Evolutionary conservation across 1,140 invertebrate species (phyloP).

Genomic region (Telenomus remus): DNA sequence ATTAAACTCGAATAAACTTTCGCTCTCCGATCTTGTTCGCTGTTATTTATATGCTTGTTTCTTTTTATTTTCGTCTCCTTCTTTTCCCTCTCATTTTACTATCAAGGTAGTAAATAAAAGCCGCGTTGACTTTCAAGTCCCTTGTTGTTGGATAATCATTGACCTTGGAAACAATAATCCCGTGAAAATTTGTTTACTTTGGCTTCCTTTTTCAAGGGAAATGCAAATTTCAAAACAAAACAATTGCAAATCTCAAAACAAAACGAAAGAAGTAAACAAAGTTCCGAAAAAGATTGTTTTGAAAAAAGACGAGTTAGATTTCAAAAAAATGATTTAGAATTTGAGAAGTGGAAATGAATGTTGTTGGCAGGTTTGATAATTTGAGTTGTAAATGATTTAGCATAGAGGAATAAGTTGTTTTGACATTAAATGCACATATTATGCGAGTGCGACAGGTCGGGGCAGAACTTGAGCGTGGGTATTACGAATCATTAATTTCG

Average conservation of each 20-base stretch:
- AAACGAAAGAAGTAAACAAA: neutral
- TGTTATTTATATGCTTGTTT: neutral
- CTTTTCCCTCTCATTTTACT: neutral
- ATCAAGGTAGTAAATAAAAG: constrained; percentile 3
- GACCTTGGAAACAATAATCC: constrained; percentile 48
- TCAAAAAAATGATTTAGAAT: too few relatives aligned
- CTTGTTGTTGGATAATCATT: constrained; percentile 46
- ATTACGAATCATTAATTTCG: too few relatives aligned
- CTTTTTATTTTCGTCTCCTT: neutral
- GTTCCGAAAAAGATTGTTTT: too few relatives aligned
- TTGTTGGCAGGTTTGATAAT: too few relatives aligned
- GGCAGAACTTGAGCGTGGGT: too few relatives aligned
- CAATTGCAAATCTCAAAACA: constrained; percentile 8
- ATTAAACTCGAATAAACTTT: neutral
- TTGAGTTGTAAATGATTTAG: too few relatives aligned
- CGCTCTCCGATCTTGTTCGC: neutral
- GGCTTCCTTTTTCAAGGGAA: constrained; percentile 5
- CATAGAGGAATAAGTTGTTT: too few relatives aligned
- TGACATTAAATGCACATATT: too few relatives aligned
- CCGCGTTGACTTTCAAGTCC: constrained; percentile 39
- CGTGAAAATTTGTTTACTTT: constrained; percentile 18
- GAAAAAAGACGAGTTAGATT: too few relatives aligned
- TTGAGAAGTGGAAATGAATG: too few relatives aligned
- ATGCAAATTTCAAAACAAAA: constrained; percentile 16
- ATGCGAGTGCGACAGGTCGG: too few relatives aligned